A percentile compares a stretch with the other conserved stretches of the same genome.
These are phyloP conservation scores for Aulostomus chinensis DNA, from an alignment of 2,797 vertebrate genomes.

Conservation along the genomic window DNA sequence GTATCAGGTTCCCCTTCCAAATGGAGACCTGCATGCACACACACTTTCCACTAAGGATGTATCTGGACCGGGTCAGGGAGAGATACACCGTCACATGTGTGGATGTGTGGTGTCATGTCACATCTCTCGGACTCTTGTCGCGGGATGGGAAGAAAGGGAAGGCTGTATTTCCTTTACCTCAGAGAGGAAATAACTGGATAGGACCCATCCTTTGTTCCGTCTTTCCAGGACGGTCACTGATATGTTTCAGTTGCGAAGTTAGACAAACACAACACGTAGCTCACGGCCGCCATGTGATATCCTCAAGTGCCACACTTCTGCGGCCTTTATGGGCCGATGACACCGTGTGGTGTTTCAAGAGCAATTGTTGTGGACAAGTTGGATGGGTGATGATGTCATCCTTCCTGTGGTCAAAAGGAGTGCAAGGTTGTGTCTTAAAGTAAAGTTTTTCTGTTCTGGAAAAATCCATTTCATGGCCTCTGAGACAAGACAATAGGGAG, in stretches of 20 bases:
- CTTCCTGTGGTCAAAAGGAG: conserved; percentile 22
- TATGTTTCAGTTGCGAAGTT: conserved; percentile 30
- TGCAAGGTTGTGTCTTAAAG: conserved; percentile 10
- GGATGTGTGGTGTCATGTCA: conserved; percentile 40
- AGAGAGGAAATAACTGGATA: conserved; percentile 57
- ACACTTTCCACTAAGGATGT: conserved; percentile 75
- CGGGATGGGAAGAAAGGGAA: conserved; percentile 53
- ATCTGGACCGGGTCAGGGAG: conserved; percentile 42
- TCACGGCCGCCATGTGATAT: conserved; percentile 34
- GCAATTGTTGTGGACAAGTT: conserved; percentile 19
- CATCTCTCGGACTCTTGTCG: conserved; percentile 34
- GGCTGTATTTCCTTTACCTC: conserved; percentile 66
- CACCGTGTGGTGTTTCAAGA: conserved; percentile 16
- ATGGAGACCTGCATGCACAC: conserved; percentile 16
- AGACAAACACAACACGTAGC: conserved; percentile 23
- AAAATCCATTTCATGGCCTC: conserved; percentile 47
- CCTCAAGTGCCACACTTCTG: conserved; percentile 17
- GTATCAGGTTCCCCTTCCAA: background rate
- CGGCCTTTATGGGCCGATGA: conserved; percentile 20
- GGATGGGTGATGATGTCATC: conserved; percentile 30
- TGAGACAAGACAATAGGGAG: conserved; percentile 1
- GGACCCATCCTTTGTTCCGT: conserved; percentile 59
- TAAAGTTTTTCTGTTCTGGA: conserved; percentile 40
- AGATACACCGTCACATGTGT: conserved; percentile 45
- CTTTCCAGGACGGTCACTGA: conserved; percentile 48